Evolutionary conservation across 2,113 vertebrate species (phyloP), one percentile per base, ranked within the genome.

Genomic region (Petroica traversi): DNA sequence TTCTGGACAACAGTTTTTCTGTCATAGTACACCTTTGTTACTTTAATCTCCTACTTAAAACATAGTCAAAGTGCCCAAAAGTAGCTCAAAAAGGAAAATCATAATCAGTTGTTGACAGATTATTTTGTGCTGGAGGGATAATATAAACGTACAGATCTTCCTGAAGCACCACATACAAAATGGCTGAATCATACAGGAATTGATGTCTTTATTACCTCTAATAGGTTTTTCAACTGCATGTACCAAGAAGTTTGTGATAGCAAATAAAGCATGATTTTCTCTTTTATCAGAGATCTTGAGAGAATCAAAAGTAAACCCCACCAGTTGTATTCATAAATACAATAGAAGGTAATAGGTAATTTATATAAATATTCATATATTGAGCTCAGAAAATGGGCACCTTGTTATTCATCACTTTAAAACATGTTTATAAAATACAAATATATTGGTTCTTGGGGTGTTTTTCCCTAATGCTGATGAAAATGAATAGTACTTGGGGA

Each of bases 331-430:
- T 85, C 18, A 48, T 75, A 52, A 71, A 46, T 80, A 75, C 25
- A 77, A 24, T 34, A 24, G 17, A 94, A 29, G 91, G 19, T 69
- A 92, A 88, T 62, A 88, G 38, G 38, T 74, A 71, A 61, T 76
- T 82, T 36, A 28, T 76, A 96, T 94, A 81, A 95, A 88, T 95
- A 96, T 97, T 95, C 88, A 88, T 95, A 68, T 92, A 71, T 57
- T 93, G 72, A 94, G 61, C 51, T 96, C 20, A 88, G 59, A 94
- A 66, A 96, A 95, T 4, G 33, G 48, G 46, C 45, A 96, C 63
- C 41, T 89, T 95, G 49, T 95, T 96, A 97, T 96, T 96, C 63
- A 97, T 96, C 67, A 95, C 77, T 95, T 96, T 76, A 92, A 97
- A 95, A 92, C 12, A 94, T 94, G 93, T 97, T 93, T 92, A 41